Evolutionary conservation across 92 coral and sea anemone genomes (phyloP), one percentile per base, ranked within the genome.

Genomic region (Porites rus): DNA sequence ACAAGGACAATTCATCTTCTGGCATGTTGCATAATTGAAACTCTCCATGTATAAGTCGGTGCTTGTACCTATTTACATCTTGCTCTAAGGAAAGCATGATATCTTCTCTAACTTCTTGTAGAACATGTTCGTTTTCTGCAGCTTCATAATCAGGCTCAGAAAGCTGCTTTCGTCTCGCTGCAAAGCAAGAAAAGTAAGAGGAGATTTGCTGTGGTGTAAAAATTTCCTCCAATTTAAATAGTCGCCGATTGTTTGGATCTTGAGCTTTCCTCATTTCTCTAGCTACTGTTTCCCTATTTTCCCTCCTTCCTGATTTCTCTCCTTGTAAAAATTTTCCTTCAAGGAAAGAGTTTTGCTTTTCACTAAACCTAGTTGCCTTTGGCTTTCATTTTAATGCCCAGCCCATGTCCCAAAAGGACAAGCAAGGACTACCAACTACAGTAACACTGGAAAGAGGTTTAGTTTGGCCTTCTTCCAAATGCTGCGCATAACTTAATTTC

Each of bases 121-220:
- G 59, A 53, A 7, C 13, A 53, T 53, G 10, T 2, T 53, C 79
- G 19, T 1, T 7, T 76, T 25, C 53, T 2, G 13, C 51, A 1
- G 69, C 68, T 4, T 76, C 20, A 76, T 58, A 58, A 59, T 76
- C 80, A 7, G 80, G 56, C 24, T 6, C 54, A 12, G 52, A 0
- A 10, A 59, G 80, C 69, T 76, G 68, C 54, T 61, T 76, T 77
- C 59, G 18, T 77, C 63, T 77, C 31, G 72, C 81, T 70, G 71
- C 81, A 77, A 77, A 77, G 70, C 25, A 70, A 38, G 81, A 77
- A 62, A 77, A 77, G 81, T 53, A 53, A 8, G 59, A 53, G 59
- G 59, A 53, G 59, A 53, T 53, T 53, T 53, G 59, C 59, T 53
- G 38, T 21, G 58, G 70, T 18, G 81, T 17, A 0, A 61, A 18